Base-by-base conservation (phyloP, 1,140 invertebrate species). In the Drosophila kikkawai region DNA sequence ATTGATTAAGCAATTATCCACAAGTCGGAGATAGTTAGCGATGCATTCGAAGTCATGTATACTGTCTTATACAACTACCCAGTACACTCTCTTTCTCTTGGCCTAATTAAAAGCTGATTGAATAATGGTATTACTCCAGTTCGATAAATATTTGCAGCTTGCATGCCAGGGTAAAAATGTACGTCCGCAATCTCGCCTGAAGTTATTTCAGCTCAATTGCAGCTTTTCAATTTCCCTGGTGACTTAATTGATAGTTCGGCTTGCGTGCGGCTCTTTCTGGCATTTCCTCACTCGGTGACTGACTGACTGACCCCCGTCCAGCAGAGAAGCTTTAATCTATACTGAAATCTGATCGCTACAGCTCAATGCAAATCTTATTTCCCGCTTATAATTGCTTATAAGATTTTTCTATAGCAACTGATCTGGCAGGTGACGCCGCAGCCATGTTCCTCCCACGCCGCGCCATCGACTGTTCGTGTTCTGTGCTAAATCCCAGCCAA, bases 211-310 rank as follows among this genome's bases (percentile, higher is more conserved):
- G 17, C 29, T 32, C 50, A 37, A 36, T 37, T 32, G 41, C 7
- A 48, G 41, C 29, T 63, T 63, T 84, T 78, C 73, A 42, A 63
- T 74, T 78, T 41, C 29, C 59, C 60, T 45, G n/a, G 42, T 44
- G 68, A 76, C 42, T 75, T 79, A 85, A 79, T 85, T 71, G 65
- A 75, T 86, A 59, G 70, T 53, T 34, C 29, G 63, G 71, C 42
- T 57, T 57, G 51, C 69, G 44, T 60, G 69, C 29, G 4, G n/a
- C 34, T 50, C 53, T n/a, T n/a, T 34, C 11, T 51, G 55, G 29
- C 55, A 48, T 80, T 87, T 88, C 75, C 83, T 84, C 66, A 65
- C 81, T 75, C 48, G 67, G 45, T 17, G 26, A 41, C 55, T 42
- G 48, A 41, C 55, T 42, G 48, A 51, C n/a, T 51, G 29, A 55